Evolutionary conservation across 2,113 vertebrate genomes (phyloP), one percentile per base, ranked within the genome.

Genomic region (Microtus richardsoni): DNA sequence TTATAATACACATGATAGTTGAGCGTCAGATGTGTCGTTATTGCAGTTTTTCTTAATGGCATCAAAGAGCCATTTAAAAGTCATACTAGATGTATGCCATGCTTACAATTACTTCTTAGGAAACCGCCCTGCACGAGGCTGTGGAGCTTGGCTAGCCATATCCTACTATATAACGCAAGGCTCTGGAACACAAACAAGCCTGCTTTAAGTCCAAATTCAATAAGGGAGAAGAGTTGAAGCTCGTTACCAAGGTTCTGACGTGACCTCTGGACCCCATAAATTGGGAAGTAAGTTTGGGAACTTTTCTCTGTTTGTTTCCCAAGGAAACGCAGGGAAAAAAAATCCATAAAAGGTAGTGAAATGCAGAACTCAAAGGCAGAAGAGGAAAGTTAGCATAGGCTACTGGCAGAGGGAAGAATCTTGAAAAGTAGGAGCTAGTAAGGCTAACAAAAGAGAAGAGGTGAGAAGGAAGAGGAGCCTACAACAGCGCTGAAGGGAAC

Each of bases 121-220:
- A 70, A 80, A 54, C 2, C 68, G 7, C 1, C 41, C 13, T 33
- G 3, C 0, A n/a, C 4, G 14, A 21, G 66, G 36, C 12, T 49
- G 7, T 12, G 26, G 21, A 39, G 7, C 7, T 47, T 60, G 10
- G 12, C 6, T 16, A 0, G 1, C n/a, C 26, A 30, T 14, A n/a
- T 5, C 1, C 5, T n/a, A 5, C 8, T 5, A 49, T n/a, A 12
- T n/a, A 68, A 74, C 0, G 16, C 28, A 49, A 44, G 5, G 10
- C 3, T 3, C 2, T 16, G 33, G 39, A 47, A 54, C 14, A 26
- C 33, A 36, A 5, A 84, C 2, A 21, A 75, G 47, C n/a, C 7
- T 17, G 30, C 2, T 58, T 0, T 5, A 91, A 88, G 22, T 60
- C 9, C 64, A 89, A 86, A n/a, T 28, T 83, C 49, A 87, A 3